Evolutionary conservation across 2,888 invertebrate genomes (phyloP).

Genomic region (Julus scandinavius): DNA sequence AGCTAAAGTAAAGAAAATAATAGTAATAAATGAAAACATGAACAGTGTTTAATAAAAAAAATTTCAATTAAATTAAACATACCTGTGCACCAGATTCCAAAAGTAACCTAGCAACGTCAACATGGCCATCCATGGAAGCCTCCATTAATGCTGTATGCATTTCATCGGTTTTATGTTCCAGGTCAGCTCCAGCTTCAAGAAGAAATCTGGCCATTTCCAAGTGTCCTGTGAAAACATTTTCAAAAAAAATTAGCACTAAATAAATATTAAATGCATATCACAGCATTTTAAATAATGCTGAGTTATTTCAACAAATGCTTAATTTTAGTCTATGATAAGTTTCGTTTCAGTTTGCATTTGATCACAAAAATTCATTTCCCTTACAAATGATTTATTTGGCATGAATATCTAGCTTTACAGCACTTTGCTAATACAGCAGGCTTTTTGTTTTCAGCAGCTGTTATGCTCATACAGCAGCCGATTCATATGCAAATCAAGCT

Average conservation of each 20-base stretch:
- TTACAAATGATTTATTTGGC: too few relatives aligned
- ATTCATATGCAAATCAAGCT: too few relatives aligned
- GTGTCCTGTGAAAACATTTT: slow-evolving; percentile 71
- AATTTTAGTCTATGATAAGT: too few relatives aligned
- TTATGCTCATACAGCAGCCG: too few relatives aligned
- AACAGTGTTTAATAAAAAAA: background rate
- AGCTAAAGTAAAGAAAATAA: slow-evolving; percentile 69
- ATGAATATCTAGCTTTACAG: too few relatives aligned
- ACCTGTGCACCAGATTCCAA: slow-evolving; percentile 96
- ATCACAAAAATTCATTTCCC: too few relatives aligned
- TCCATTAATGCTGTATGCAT: slow-evolving; percentile 99
- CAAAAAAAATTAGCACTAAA: background rate
- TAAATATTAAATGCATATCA: background rate
- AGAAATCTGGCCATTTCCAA: slow-evolving; percentile 97
- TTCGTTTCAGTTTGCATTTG: too few relatives aligned
- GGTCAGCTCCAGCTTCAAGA: slow-evolving; percentile 93
- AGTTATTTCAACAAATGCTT: too few relatives aligned
- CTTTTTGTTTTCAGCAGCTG: too few relatives aligned
- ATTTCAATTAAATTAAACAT: slow-evolving; percentile 3
- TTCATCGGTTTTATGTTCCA: slow-evolving; percentile 98
- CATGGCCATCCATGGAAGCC: slow-evolving; percentile 99
- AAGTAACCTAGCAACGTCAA: slow-evolving; percentile 93
- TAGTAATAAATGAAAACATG: slow-evolving; percentile 37
- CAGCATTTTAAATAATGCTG: background rate
- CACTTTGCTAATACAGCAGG: too few relatives aligned